Evolutionary conservation across 2,888 invertebrate species (phyloP).

Genomic region (Bhutanitis thaidina): DNA sequence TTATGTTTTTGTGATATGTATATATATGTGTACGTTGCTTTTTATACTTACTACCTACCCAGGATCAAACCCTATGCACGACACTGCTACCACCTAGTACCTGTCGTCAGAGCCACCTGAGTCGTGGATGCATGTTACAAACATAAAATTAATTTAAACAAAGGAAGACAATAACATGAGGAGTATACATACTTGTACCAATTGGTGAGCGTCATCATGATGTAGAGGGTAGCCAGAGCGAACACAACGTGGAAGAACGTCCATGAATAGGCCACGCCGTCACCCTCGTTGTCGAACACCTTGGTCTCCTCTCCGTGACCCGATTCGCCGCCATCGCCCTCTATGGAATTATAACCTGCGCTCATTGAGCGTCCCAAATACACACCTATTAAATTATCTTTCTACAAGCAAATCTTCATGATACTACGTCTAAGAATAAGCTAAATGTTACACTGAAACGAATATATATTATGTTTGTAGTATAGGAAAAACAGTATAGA

Average conservation of each 20-base stretch:
- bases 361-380: constrained; percentile 59
- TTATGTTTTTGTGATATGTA: too few species aligned
- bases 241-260: constrained; percentile 98
- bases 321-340: constrained; percentile 68
- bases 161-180: too few species aligned
- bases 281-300: constrained; percentile 97
- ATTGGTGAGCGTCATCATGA: constrained; percentile 99
- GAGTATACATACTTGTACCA: constrained; percentile 97
- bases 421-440: constrained; percentile 2
- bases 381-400: constrained; percentile 26
- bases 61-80: too few species aligned
- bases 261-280: constrained; percentile 95
- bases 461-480: too few species aligned
- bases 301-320: constrained; percentile 78
- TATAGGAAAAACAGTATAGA: too few species aligned
- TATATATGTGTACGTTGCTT: too few species aligned
- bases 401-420: constrained; percentile 3
- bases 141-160: too few species aligned
- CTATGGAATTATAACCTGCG: constrained; percentile 74
- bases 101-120: too few species aligned
- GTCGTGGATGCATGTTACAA: too few species aligned
- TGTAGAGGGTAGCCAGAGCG: constrained; percentile 96
- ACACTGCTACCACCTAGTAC: too few species aligned
- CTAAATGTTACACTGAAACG: neutral
- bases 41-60: too few species aligned